Base-by-base conservation (phyloP, 2,113 vertebrate genomes). In the Silurus meridionalis region DNA sequence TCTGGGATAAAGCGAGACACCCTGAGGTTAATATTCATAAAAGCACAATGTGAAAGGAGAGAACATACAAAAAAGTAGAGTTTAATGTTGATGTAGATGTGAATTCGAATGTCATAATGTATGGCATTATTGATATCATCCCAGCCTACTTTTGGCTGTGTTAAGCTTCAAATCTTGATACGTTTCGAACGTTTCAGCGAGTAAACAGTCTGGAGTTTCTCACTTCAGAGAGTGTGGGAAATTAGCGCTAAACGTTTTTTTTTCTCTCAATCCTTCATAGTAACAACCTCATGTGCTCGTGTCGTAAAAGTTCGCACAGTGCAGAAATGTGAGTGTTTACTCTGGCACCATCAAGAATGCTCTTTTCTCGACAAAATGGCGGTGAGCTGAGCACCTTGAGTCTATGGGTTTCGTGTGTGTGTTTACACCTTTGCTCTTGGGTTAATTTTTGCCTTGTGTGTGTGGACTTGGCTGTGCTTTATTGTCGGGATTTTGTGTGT, bases 401-500 rank as follows among this genome's bases (percentile, higher is more conserved):
- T 67, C n/a, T 21, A 8, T 6, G n/a, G 25, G 77, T 78, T 5
- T 57, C 15, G 60, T n/a, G 37, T 85, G 28, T 71, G 37, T 52
- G 84, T 86, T 83, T 83, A 71, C 23, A 55, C 25, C 48, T 85
- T 64, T 87, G 74, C 46, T n/a, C 21, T 52, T 67, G 83, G 77
- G 86, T 86, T 79, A 72, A 80, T 84, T 55, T 82, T 61, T 48
- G 60, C 15, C 61, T 77, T 72, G 66, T 83, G 10, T 85, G 80
- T 86, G 60, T 21, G 79, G 53, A 72, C 37, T 25, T 19, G n/a
- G 58, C 78, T 61, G 87, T 23, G 60, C 83, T 77, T 75, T 58
- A 83, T 87, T 83, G 80, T 87, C 83, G 87, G 86, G 72, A 80
- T 82, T 67, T 75, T 80, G 75, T 85, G 74, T 85, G 84, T 15